Evolutionary conservation across 1,140 invertebrate species (phyloP).

Genomic region (Diabrotica undecimpunctata): DNA sequence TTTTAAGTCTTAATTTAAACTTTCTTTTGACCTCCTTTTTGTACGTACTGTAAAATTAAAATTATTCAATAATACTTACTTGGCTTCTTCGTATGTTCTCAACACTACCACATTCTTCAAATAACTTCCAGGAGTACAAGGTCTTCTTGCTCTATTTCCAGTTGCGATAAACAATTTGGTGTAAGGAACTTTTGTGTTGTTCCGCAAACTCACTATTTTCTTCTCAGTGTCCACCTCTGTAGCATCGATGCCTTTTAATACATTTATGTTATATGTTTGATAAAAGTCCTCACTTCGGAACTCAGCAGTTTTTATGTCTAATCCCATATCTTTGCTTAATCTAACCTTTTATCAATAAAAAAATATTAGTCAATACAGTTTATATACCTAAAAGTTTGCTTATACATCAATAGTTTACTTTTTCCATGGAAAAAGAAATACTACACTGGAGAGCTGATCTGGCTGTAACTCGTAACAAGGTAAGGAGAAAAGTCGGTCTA

Average conservation of each 20-base stretch:
- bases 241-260: slow-evolving; percentile 61
- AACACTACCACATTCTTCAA: slow-evolving; percentile 73
- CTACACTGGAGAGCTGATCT: no score
- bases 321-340: slow-evolving; percentile 73
- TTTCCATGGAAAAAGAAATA: no score
- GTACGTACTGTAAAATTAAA: no score
- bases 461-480: no score
- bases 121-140: slow-evolving; percentile 62
- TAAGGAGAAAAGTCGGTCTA: no score
- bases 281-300: slow-evolving; percentile 70
- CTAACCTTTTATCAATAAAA: slow-evolving; percentile 49
- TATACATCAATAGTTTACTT: no score
- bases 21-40: no score
- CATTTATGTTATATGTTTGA: slow-evolving; percentile 68
- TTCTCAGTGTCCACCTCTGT: slow-evolving; percentile 58
- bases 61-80: slow-evolving; percentile 36
- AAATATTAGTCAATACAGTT: no score
- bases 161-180: slow-evolving; percentile 78
- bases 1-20: no score
- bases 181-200: slow-evolving; percentile 66
- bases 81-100: slow-evolving; percentile 69
- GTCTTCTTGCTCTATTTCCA: slow-evolving; percentile 65
- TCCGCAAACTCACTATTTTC: slow-evolving; percentile 62
- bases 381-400: no score
- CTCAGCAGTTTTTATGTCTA: slow-evolving; percentile 60